Conservation (phyloP, 1,140 invertebrate genomes). For the Melipona quadrifasciata region DNA sequence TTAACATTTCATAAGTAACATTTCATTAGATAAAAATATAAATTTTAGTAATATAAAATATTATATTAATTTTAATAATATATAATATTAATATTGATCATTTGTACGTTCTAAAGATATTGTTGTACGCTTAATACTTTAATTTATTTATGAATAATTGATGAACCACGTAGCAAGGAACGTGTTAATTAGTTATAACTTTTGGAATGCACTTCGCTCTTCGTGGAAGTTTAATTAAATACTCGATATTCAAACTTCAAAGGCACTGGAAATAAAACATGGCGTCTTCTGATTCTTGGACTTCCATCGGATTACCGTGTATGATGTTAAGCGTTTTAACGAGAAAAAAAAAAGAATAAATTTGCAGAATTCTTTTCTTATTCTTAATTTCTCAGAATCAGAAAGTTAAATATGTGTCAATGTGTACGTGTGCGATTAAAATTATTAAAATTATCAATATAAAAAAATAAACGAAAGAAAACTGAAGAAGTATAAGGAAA, state of each 20-base stretch:
- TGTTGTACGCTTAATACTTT: neutral
- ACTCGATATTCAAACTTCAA: neutral
- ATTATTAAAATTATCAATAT: neutral
- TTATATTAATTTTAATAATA: neutral
- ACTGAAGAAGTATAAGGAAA: neutral
- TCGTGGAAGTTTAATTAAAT: neutral
- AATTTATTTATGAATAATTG: neutral
- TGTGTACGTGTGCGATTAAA: neutral
- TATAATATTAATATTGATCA: neutral
- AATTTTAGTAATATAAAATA: neutral
- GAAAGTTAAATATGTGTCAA: constrained; percentile 1
- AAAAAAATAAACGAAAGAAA: neutral
- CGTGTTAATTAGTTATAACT: neutral
- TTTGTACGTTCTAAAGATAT: neutral
- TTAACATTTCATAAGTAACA: neutral
- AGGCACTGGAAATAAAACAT: neutral
- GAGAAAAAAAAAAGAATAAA: neutral
- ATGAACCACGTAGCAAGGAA: neutral
- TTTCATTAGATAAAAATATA: neutral
- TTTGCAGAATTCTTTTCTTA: neutral
- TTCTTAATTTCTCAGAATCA: neutral
- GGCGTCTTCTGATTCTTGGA: neutral
- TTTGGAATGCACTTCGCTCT: neutral
- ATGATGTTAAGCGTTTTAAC: neutral
- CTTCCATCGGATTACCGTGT: neutral